phyloP scores from a whole-genome alignment of 2,113 vertebrate species.

The Nesospiza acunhae region DNA sequence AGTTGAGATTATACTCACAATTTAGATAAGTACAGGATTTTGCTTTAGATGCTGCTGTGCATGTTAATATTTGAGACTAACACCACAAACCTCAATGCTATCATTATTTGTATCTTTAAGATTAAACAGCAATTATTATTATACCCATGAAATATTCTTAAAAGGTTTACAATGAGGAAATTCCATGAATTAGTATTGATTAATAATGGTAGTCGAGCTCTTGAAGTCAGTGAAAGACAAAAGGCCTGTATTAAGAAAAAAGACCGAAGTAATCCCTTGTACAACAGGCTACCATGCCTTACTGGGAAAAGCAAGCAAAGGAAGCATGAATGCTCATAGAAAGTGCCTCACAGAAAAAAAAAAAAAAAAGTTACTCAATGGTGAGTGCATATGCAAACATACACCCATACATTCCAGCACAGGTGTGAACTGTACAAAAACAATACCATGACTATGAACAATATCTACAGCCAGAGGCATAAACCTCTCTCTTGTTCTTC shows the following conservation, averaged over 20 bases:
- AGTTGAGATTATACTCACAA: background rate
- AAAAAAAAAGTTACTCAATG: background rate
- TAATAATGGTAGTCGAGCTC: background rate
- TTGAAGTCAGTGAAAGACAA: background rate
- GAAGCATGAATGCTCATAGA: background rate
- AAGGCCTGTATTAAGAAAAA: background rate
- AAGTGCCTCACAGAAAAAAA: background rate
- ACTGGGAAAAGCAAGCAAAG: background rate
- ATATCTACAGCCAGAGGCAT: background rate
- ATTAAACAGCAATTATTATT: background rate
- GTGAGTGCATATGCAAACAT: background rate
- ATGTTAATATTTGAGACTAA: background rate
- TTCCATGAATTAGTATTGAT: background rate
- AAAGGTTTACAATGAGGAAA: background rate
- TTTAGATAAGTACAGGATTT: background rate
- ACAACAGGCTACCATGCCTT: background rate
- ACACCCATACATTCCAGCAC: background rate
- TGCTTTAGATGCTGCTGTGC: background rate
- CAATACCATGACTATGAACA: background rate
- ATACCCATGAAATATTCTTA: background rate
- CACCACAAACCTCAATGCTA: background rate
- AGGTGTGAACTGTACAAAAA: background rate
- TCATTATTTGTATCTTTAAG: background rate
- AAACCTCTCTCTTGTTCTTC: background rate
- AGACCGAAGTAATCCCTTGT: background rate